Evolutionary conservation across 2,113 vertebrate species (phyloP), one percentile per base, ranked within the genome.

Genomic region (Hepsetus odoe): DNA sequence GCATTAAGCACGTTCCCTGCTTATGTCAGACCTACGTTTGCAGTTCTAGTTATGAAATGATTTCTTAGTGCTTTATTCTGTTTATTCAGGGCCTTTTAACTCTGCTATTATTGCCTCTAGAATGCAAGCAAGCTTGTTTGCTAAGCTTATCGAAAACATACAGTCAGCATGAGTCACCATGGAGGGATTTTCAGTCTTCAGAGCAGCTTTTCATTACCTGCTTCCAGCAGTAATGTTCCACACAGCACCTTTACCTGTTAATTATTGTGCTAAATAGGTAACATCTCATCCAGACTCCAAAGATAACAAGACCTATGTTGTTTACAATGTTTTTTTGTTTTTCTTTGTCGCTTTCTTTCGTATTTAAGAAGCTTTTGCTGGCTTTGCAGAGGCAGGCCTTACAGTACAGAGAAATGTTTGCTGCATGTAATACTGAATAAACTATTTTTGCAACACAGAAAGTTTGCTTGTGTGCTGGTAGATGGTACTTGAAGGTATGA

Each of bases 341-440:
- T 78, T 20, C 40, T 71, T 38, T 38, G 35, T 38, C 8, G 3
- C 16, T 53, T 9, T 53, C 42, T 42, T 78, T 65, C 53, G 44
- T 46, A 51, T 51, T 56, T 71, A 26, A 77, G 66, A 62, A n/a
- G 26, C 71, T 77, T 26, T 64, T 73, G 32, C 76, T 82, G 42
- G 46, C 40, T 55, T 32, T 30, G 46, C 22, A 33, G 46, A 77
- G 14, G 67, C 28, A 44, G 42, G 68, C 22, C 64, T 61, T 75
- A 55, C 30, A 77, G 35, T 22, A 22, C 35, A 55, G 70, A 72
- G 49, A 58, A 65, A 62, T 79, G 53, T 77, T 53, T 30, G 55
- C 53, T 76, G 68, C 67, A 51, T 81, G 51, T 67, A 56, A 49
- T 82, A 38, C 80, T 74, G 53, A 89, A 90, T 86, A 88, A 91